phyloP scores from a whole-genome alignment of 2,797 vertebrate genomes.

The Hafferia zeledoni region DNA sequence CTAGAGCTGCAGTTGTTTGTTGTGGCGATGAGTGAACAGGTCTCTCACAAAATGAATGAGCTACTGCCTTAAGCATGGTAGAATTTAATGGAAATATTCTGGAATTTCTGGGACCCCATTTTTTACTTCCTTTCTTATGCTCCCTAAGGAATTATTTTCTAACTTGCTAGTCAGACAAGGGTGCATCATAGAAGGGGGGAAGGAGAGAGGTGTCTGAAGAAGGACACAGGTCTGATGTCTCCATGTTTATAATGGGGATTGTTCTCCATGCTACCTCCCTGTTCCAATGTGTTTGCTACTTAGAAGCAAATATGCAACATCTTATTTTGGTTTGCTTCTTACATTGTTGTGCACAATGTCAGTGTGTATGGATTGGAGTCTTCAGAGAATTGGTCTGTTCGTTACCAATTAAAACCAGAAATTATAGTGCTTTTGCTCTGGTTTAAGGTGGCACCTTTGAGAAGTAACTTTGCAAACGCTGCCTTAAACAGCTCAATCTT shows the following conservation, averaged over 20 bases:
- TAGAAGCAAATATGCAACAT: not conserved
- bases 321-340: not conserved
- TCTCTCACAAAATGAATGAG: not conserved
- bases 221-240: not conserved
- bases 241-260: not conserved
- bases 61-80: not conserved
- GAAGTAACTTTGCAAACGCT: not conserved
- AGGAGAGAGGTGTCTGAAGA: not conserved
- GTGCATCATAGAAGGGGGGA: not conserved
- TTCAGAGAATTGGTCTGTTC: not conserved
- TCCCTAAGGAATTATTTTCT: not conserved
- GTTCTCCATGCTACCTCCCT: not conserved
- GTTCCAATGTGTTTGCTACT: not conserved
- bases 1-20: not conserved
- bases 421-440: not conserved
- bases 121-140: not conserved
- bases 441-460: not conserved
- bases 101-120: accelerated
- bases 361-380: not conserved
- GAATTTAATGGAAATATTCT: not conserved
- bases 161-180: not conserved
- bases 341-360: not conserved
- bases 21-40: not conserved
- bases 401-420: not conserved
- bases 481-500: conserved; percentile 20